Percentiles rank a stretch among this genome's conserved stretches.
Conservation (phyloP, 1,140 invertebrate species). For the Drosophila guanche region DNA sequence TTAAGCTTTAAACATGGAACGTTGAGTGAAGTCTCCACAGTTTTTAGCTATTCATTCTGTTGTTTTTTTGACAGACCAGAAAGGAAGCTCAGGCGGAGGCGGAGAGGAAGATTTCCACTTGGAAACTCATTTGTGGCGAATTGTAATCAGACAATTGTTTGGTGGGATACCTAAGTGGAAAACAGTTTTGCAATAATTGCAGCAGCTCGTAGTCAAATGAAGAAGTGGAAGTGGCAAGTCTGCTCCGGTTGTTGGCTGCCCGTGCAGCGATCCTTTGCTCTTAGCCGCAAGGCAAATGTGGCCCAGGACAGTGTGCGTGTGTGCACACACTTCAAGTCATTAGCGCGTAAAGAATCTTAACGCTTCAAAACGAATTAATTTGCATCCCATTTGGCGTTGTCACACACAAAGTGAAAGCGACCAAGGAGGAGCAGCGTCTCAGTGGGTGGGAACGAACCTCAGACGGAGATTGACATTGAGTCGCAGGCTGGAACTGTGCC, state of each 20-base stretch:
- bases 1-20: no score
- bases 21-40: not conserved
- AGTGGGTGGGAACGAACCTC: conserved; percentile 11
- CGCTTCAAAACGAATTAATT: conserved; percentile 82
- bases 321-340: conserved; percentile 70
- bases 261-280: not conserved
- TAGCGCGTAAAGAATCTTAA: conserved; percentile 79
- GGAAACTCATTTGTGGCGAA: conserved; percentile 77
- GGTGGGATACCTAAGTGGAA: not conserved
- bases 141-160: conserved; percentile 79
- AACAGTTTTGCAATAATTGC: no score
- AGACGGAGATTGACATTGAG: conserved; percentile 5
- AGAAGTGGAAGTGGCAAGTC: no score
- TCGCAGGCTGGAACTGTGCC: conserved; percentile 16
- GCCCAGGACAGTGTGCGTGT: conserved; percentile 39
- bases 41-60: no score
- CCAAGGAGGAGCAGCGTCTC: not conserved
- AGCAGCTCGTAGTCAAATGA: no score
- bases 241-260: no score
- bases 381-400: conserved; percentile 74
- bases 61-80: no score
- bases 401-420: conserved; percentile 22
- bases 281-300: conserved; percentile 52
- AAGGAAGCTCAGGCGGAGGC: no score
- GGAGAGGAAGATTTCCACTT: conserved; percentile 68